Evolutionary conservation across 2,888 invertebrate genomes (phyloP).

Genomic region (Gryllus longicercus): DNA sequence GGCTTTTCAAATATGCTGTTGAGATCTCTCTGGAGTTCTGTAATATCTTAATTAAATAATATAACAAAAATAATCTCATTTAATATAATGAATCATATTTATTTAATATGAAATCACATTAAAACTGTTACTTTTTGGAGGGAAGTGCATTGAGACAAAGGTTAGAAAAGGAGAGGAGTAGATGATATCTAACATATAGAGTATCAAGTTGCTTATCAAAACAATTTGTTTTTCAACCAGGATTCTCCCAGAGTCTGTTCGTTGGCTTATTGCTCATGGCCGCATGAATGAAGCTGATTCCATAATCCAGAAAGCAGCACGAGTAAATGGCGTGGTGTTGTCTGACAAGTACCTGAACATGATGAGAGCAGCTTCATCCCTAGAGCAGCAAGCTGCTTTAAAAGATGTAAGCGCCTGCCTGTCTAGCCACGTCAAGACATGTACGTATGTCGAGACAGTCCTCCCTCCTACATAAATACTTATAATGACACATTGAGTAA

Average conservation of each 20-base stretch:
- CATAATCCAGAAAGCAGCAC: conserved; percentile 56
- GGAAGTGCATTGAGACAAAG: no score
- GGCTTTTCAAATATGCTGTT: no score
- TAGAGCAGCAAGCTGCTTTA: neutral
- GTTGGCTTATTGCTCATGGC: conserved; percentile 69
- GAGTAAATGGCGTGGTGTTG: conserved; percentile 48
- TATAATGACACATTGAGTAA: neutral
- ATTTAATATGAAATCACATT: no score
- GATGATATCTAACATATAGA: no score
- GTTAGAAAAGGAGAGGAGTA: no score
- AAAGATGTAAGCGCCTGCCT: conserved; percentile 17
- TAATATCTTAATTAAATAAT: no score
- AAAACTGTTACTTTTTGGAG: no score
- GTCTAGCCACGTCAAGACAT: conserved; percentile 2
- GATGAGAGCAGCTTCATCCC: neutral
- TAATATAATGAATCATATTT: no score
- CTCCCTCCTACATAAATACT: neutral
- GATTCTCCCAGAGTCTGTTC: conserved; percentile 37
- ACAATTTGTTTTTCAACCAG: neutral
- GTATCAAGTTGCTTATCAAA: no score
- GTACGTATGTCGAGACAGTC: conserved; percentile 17
- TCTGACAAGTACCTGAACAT: conserved; percentile 40
- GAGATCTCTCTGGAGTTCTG: no score
- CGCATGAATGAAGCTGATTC: conserved; percentile 55
- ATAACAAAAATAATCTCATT: no score